Evolutionary conservation across 2,113 vertebrate species (phyloP), one percentile per base, ranked within the genome.

Genomic region (Toxostoma redivivum): DNA sequence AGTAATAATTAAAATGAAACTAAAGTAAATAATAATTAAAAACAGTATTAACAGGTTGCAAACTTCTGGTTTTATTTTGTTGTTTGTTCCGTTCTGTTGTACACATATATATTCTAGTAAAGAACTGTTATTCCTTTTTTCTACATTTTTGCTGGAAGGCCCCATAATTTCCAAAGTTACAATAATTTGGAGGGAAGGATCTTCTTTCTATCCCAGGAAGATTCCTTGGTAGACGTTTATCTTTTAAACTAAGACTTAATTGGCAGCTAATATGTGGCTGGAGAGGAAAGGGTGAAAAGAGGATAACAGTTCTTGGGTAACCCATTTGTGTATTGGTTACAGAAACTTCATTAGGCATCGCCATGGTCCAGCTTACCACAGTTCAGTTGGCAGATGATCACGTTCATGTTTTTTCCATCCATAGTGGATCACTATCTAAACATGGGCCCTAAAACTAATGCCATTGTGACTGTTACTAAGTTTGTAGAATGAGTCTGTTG

Each of bases 221-320:
- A 25, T 48, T 66, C 51, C 20, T 74, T 57, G 42, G 50, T 56
- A 65, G 30, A 47, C 10, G 28, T 47, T 47, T 40, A 12, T 42
- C 24, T 48, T 57, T 57, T 19, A 57, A 35, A 40, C 30, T 51
- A 48, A 35, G 30, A 30, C 37, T 40, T 35, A 66, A 48, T 9
- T 24, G 16, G 35, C 0, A 1, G 4, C 16, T 40, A 25, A 9
- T 9, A 16, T 16, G 30, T 2, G 3, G 60, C 21, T 76, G 0
- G 0, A 57, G 35, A 85, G 12, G 16, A 48, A 48, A 25, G 20
- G 12, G 11, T 85, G 35, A 48, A 56, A 85, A 65, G 35, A 48
- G 30, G 24, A 2, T 48, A 56, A 74, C 21, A 40, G 50, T 19
- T 48, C 60, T 56, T 65, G 81, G 42, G 12, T 30, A 65, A 40